Conservation (phyloP, 2,113 vertebrate species). For the Rutilus rutilus region DNA sequence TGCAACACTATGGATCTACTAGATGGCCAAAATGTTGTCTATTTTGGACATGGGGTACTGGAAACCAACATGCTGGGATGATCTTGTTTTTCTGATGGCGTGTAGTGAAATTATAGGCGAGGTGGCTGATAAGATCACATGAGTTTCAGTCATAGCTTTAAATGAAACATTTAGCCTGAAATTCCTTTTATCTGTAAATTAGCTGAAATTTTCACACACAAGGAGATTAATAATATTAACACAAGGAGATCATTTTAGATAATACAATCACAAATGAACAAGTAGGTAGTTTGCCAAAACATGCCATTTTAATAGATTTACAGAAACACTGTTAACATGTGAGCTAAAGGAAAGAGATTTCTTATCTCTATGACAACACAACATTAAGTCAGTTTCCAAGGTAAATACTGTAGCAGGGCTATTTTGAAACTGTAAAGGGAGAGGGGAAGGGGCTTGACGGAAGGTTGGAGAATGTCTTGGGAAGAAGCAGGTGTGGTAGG, state of each 20-base stretch:
- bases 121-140: background rate
- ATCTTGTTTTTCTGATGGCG: constrained; percentile 6
- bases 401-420: constrained; percentile 62
- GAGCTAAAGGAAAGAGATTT: constrained; percentile 27
- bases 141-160: background rate
- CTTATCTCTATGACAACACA: constrained; percentile 50
- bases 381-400: constrained; percentile 44
- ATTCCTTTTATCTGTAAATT: background rate
- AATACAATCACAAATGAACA: background rate
- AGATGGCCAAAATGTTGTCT: background rate
- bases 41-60: background rate
- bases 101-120: background rate
- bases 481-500: constrained; percentile 67
- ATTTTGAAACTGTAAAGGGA: constrained; percentile 65
- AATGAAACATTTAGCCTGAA: background rate
- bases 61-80: background rate
- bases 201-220: background rate
- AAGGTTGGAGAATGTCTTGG: constrained; percentile 61
- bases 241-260: background rate
- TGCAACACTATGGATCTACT: background rate
- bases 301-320: constrained; percentile 11
- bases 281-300: background rate
- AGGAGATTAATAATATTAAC: background rate
- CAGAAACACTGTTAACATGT: background rate
- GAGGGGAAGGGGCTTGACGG: constrained; percentile 16